Conservation (phyloP, 2,888 invertebrate genomes). For the Melitaea athalia region DNA sequence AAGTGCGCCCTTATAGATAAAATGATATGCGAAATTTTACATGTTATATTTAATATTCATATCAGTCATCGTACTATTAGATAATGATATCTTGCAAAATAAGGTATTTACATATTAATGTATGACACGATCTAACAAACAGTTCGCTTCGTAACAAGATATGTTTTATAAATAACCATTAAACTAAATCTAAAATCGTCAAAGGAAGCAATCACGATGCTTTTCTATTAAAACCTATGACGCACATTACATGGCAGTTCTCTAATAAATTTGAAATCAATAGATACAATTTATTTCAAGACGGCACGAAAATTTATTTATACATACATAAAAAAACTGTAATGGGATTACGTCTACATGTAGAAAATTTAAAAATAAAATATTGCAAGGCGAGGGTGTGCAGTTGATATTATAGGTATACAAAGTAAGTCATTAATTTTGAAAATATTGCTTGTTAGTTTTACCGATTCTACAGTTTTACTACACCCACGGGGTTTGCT, state of each 20-base stretch:
- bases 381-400: background rate
- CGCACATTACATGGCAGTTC: constrained; percentile 38
- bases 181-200: constrained; percentile 10
- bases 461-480: background rate
- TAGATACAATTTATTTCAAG: constrained; percentile 59
- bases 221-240: constrained; percentile 34
- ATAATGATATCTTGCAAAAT: constrained; percentile 1
- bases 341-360: background rate
- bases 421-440: background rate
- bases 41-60: background rate
- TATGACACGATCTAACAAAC: constrained; percentile 4
- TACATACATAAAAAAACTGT: constrained; percentile 42
- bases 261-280: constrained; percentile 44
- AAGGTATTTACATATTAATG: background rate
- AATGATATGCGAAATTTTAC: background rate
- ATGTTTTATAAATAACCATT: constrained; percentile 5
- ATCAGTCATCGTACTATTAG: constrained; percentile 5
- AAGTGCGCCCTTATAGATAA: too few species aligned
- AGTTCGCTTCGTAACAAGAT: background rate
- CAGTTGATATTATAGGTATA: background rate
- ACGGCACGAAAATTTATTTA: constrained; percentile 56
- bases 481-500: background rate
- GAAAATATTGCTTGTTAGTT: background rate
- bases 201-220: constrained; percentile 12
- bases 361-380: background rate